Evolutionary conservation across 2,113 vertebrate species (phyloP), one percentile per base, ranked within the genome.

Genomic region (Antigone vipio): DNA sequence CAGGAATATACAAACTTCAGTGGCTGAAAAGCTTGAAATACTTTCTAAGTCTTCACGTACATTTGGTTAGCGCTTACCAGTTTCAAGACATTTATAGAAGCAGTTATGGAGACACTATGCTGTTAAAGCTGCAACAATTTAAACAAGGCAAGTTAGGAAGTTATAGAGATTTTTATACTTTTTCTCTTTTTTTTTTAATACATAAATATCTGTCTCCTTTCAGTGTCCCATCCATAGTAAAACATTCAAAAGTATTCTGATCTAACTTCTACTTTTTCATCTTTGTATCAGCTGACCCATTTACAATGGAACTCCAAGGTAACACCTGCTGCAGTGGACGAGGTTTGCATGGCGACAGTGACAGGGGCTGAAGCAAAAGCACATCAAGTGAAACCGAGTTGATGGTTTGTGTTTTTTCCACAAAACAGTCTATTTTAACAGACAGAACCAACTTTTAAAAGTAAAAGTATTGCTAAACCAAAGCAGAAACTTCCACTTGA

Each of bases 41-140:
- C 88, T 88, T 85, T 71, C 93, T 89, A 78, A 68, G 66, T 88
- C 73, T 78, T 89, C 93, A 91, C 64, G 22, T 68, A 95, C 52
- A 66, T 92, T 74, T 86, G 92, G 80, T 91, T 91, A 94, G 84
- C 1, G 93, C 96, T 96, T 96, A 97, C 89, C 92, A 96, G 89
- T 80, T 96, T 90, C 64, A 95, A 89, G 78, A 91, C 30, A 95
- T 84, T 93, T 90, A 86, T 8, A 95, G 97, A 93, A 91, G 96
- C 93, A 83, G 60, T 93, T 90, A 94, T 94, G 95, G 83, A 97
- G 93, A 96, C 88, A 74, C 79, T 95, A 96, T 86, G 85, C 73
- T 95, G 84, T 97, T 96, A 92, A 95, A 96, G 93, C 92, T 96
- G 94, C 88, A 96, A 90, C 56, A 67, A 74, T 87, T 95, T 86